Conservation (phyloP, 2,113 vertebrate species). For the Caranx melampygus region DNA sequence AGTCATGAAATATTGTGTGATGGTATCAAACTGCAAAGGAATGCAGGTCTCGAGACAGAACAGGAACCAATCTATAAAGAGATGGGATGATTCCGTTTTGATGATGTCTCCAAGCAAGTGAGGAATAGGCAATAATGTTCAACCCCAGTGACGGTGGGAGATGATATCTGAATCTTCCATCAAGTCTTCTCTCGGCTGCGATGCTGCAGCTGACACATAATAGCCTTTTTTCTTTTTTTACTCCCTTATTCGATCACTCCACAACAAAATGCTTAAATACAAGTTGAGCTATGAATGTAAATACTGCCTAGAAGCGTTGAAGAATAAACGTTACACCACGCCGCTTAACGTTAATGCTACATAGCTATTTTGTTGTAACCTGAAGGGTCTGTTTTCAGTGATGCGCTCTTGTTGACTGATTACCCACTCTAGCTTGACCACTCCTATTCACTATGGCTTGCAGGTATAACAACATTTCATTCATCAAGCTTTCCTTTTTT, state of each 20-base stretch:
- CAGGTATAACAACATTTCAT: conserved; percentile 49
- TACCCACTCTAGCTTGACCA: conserved; percentile 51
- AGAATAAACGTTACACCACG: conserved; percentile 20
- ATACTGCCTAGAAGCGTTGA: conserved; percentile 6
- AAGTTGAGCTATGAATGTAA: conserved; percentile 32
- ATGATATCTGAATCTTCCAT: conserved; percentile 50
- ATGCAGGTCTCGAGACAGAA: conserved; percentile 55
- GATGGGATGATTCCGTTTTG: conserved; percentile 56
- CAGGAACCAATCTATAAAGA: conserved; percentile 55
- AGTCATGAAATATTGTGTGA: conserved; percentile 69
- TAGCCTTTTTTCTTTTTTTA: background rate
- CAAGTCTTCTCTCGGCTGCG: conserved; percentile 12
- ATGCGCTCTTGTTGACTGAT: conserved; percentile 35
- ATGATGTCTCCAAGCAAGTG: conserved; percentile 59
- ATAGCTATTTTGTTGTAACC: conserved; percentile 13
- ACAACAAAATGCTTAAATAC: conserved; percentile 25
- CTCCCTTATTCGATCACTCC: conserved; percentile 20
- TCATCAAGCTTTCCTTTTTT: conserved; percentile 31
- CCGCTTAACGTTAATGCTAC: conserved; percentile 32
- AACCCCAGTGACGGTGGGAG: conserved; percentile 43
- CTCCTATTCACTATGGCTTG: conserved; percentile 26
- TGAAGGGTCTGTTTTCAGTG: conserved; percentile 8
- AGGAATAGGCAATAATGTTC: conserved; percentile 58
- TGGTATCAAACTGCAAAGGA: conserved; percentile 65
- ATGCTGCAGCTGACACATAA: conserved; percentile 16